Percentiles rank a stretch among this genome's conserved stretches.
Conservation (phyloP, 2,797 vertebrate genomes). For the Amblyopsis hoosieri region DNA sequence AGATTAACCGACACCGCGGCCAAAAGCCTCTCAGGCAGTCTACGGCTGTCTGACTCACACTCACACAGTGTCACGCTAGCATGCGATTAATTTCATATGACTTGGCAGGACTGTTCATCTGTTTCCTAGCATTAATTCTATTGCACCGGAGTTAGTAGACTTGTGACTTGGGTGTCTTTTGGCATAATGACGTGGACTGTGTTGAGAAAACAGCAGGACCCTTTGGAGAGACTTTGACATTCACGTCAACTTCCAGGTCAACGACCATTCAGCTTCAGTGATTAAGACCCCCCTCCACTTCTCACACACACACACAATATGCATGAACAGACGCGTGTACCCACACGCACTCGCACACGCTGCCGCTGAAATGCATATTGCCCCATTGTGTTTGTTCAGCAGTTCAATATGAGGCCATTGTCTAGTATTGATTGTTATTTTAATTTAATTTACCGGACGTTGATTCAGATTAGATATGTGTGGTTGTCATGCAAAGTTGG, state of each 20-base stretch:
- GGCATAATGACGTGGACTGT: conserved; percentile 31
- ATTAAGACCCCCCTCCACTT: conserved; percentile 68
- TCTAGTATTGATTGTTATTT: conserved; percentile 80
- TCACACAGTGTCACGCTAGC: conserved; percentile 2
- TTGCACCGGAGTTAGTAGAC: conserved; percentile 30
- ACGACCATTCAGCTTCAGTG: conserved; percentile 69
- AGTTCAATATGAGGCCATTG: conserved; percentile 79
- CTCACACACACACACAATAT: conserved; percentile 33
- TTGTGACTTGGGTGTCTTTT: conserved; percentile 17
- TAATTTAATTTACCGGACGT: conserved; percentile 74
- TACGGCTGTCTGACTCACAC: not conserved
- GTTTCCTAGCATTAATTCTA: conserved; percentile 30
- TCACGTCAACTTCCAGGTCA: conserved; percentile 78
- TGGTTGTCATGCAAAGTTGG: conserved; percentile 72
- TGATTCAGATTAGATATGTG: conserved; percentile 74
- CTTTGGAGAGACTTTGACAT: conserved; percentile 71
- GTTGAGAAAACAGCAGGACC: conserved; percentile 65
- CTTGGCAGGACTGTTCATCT: conserved; percentile 1
- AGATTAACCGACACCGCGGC: not conserved
- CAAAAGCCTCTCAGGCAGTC: conserved; percentile 6
- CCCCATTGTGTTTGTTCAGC: conserved; percentile 81
- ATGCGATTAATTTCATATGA: conserved; percentile 23
- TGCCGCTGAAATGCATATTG: conserved; percentile 71
- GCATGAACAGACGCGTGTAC: conserved; percentile 68
- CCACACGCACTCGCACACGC: conserved; percentile 53